These are phyloP conservation scores for Eulithis prunata DNA, from an alignment of 2,888 invertebrate species.

Conservation along the genomic window DNA sequence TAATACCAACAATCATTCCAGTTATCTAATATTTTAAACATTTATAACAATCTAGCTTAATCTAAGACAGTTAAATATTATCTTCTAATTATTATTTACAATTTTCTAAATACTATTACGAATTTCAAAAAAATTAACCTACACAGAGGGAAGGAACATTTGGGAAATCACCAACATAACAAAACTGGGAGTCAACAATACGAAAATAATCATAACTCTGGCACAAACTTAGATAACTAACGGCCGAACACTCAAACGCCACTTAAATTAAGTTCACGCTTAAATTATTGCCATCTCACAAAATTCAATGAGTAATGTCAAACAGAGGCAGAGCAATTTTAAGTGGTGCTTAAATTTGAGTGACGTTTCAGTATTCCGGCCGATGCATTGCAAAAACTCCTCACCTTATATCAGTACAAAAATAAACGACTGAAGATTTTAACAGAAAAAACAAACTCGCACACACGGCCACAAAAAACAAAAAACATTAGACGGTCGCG, in stretches of 20 bases:
- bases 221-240: constrained; percentile 14
- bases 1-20: constrained; percentile 31
- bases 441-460: constrained; percentile 6
- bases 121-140: constrained; percentile 38
- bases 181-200: constrained; percentile 40
- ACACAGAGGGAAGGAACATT: constrained; percentile 71
- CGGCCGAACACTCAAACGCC: no score
- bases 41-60: constrained; percentile 30
- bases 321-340: no score
- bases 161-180: constrained; percentile 53
- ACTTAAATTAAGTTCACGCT: no score
- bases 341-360: no score
- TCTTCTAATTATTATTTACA: constrained; percentile 36
- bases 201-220: constrained; percentile 13
- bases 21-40: constrained; percentile 18
- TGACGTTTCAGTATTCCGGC: no score
- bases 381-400: constrained; percentile 1
- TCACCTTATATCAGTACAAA: constrained; percentile 4
- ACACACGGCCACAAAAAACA: constrained; percentile 44
- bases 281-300: no score
- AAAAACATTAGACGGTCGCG: constrained; percentile 15
- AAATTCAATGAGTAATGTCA: no score
- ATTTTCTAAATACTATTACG: constrained; percentile 27
- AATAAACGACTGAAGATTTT: background rate
- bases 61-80: constrained; percentile 39